Conservation (phyloP, 2,888 invertebrate species). For the Pandemis cinnamomeana region DNA sequence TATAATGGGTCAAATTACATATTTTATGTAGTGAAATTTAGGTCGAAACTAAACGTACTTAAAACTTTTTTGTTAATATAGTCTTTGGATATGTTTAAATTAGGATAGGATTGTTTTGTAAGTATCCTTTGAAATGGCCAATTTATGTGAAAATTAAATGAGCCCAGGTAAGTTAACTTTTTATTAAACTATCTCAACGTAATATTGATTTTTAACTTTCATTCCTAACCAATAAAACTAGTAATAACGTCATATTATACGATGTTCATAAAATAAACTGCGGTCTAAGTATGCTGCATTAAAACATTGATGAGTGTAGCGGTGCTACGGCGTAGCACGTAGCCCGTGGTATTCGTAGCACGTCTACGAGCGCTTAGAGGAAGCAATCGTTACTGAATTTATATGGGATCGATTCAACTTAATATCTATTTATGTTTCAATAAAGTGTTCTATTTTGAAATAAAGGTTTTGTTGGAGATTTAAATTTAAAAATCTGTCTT, state of each 20-base stretch:
- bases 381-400: constrained; percentile 50
- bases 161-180: too few species aligned
- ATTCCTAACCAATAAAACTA: not conserved
- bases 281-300: constrained; percentile 18
- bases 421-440: constrained; percentile 46
- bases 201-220: too few species aligned
- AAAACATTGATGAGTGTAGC: constrained; percentile 42
- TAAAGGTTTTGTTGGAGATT: not conserved
- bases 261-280: constrained; percentile 29
- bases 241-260: not conserved
- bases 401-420: constrained; percentile 54
- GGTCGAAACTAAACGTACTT: too few species aligned
- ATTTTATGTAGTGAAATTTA: too few species aligned
- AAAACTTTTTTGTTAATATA: too few species aligned
- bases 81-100: too few species aligned
- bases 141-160: too few species aligned
- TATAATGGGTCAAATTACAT: too few species aligned
- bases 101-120: too few species aligned
- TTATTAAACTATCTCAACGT: too few species aligned
- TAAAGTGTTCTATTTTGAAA: constrained; percentile 8
- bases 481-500: not conserved
- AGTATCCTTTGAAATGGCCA: too few species aligned
- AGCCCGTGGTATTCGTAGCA: constrained; percentile 68
- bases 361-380: constrained; percentile 66
- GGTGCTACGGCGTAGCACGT: constrained; percentile 47